A percentile compares a stretch with the other conserved stretches of the same genome.
Conservation (phyloP, 2,113 vertebrate genomes). For the Artemisiospiza belli region DNA sequence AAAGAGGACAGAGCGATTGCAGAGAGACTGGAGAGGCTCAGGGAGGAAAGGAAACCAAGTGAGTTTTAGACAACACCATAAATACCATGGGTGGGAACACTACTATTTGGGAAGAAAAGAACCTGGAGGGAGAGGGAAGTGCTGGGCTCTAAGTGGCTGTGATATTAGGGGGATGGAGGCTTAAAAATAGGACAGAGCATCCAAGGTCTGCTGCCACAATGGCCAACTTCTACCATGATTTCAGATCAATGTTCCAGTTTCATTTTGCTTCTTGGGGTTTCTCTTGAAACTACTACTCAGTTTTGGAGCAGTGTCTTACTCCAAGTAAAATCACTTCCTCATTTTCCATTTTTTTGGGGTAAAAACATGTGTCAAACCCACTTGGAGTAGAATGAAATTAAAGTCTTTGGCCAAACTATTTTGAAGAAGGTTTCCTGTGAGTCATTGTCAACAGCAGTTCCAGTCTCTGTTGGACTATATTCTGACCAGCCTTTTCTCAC, state of each 20-base stretch:
- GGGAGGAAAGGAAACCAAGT: conserved; percentile 88
- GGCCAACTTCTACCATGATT: not conserved
- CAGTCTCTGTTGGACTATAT: not conserved
- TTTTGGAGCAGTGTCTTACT: not conserved
- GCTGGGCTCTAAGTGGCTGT: not conserved
- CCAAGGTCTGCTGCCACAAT: not conserved
- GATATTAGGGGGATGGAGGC: not conserved
- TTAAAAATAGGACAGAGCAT: not conserved
- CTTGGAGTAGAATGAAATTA: not conserved
- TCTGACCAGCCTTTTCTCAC: not conserved
- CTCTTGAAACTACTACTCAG: not conserved
- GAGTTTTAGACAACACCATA: conserved; percentile 28
- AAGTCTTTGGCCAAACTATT: not conserved
- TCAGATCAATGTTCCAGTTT: not conserved
- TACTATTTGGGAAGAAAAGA: not conserved
- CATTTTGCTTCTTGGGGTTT: not conserved
- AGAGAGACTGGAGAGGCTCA: conserved; percentile 89
- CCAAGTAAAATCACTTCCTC: not conserved
- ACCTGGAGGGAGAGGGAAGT: not conserved
- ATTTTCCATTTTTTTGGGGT: not conserved
- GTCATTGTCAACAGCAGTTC: not conserved
- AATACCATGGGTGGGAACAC: not conserved
- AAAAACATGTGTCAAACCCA: not conserved
- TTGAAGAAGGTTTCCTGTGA: not conserved
- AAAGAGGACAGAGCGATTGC: conserved; percentile 88